A percentile compares a stretch with the other conserved stretches of the same genome.
Evolutionary conservation across 2,113 vertebrate species (phyloP).

Genomic region (Amphiprion ocellaris): DNA sequence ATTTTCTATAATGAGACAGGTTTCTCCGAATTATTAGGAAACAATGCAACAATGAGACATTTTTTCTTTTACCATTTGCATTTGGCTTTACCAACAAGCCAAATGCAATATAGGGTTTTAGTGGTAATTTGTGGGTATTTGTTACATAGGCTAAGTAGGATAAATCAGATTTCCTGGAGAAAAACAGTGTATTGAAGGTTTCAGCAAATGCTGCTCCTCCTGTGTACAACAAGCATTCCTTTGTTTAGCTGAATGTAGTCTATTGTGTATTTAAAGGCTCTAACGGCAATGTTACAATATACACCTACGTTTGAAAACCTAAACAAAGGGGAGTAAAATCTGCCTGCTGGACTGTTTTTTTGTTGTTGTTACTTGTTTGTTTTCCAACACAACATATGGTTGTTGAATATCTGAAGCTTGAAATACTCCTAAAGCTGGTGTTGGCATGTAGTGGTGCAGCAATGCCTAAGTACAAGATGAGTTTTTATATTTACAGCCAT

Average conservation of each 20-base stretch:
- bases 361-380: too few species aligned
- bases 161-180: background rate
- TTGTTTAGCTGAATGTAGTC: background rate
- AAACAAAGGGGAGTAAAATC: background rate
- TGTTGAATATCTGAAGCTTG: background rate
- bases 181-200: background rate
- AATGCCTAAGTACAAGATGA: background rate
- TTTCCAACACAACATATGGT: background rate
- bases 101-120: background rate
- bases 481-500: conserved; percentile 36
- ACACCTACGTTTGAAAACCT: background rate
- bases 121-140: background rate
- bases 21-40: background rate
- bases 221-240: background rate
- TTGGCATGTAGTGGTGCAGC: background rate
- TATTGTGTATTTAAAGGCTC: background rate
- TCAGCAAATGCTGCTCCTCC: background rate
- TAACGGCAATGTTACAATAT: background rate
- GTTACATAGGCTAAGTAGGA: background rate
- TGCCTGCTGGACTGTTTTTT: background rate
- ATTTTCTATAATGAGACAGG: too few species aligned
- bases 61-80: background rate
- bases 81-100: background rate
- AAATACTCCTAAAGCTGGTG: too few species aligned
- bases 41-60: background rate